phyloP scores from a whole-genome alignment of 1,140 invertebrate genomes.

The Diplogasteroides magnus region DNA sequence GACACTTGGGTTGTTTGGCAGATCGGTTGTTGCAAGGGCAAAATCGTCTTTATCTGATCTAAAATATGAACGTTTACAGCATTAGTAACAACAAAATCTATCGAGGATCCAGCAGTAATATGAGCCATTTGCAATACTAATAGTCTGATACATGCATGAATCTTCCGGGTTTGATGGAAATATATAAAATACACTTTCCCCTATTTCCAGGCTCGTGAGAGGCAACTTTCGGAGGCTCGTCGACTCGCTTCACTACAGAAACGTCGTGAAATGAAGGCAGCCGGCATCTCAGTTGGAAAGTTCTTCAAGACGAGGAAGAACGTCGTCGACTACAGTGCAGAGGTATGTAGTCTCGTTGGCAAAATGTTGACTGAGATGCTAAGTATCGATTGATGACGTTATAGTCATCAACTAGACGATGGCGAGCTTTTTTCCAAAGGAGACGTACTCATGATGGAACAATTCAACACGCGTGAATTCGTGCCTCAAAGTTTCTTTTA shows the following conservation, averaged over 20 bases:
- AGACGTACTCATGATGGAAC: constrained; percentile 61
- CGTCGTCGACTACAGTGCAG: constrained; percentile 92
- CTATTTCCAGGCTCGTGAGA: constrained; percentile 73
- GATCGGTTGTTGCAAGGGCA: no score
- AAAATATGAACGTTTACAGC: neutral
- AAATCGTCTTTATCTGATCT: no score
- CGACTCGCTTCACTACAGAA: constrained; percentile 92
- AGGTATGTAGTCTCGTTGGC: no score
- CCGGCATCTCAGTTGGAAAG: constrained; percentile 76
- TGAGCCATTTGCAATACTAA: no score
- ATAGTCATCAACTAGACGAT: no score
- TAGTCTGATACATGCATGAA: no score
- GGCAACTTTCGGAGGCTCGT: constrained; percentile 94
- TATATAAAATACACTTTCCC: neutral
- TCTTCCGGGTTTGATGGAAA: neutral
- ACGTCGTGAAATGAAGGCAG: constrained; percentile 85
- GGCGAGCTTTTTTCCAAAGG: neutral
- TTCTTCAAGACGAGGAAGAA: constrained; percentile 63
- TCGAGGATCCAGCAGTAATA: no score
- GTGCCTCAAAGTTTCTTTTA: no score
- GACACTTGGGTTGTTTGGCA: no score
- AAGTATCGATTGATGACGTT: no score
- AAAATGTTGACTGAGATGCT: no score
- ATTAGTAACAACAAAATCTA: no score
- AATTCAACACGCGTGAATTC: constrained; percentile 95